Evolutionary conservation across 2,797 vertebrate genomes (phyloP).

Genomic region (Psittacula echo): DNA sequence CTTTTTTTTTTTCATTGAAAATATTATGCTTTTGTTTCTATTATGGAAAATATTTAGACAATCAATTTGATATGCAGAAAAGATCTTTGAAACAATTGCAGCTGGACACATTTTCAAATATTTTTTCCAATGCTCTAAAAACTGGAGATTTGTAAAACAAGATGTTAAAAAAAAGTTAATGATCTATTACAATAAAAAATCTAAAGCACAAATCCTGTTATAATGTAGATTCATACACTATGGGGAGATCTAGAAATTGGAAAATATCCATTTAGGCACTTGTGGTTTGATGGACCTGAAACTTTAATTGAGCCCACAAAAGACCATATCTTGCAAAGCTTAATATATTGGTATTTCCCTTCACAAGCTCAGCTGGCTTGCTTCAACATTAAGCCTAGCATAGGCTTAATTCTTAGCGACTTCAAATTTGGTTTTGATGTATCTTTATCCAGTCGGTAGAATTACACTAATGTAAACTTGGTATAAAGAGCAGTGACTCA

Average conservation of each 20-base stretch:
- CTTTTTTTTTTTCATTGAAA: background rate
- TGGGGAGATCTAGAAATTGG: background rate
- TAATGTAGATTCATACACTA: background rate
- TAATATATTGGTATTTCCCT: background rate
- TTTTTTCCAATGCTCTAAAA: background rate
- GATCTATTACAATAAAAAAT: background rate
- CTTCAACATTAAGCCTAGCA: background rate
- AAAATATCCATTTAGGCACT: constrained; percentile 7
- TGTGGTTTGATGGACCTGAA: background rate
- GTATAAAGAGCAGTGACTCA: background rate
- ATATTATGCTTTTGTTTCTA: background rate
- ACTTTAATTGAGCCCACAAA: background rate
- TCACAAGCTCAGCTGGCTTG: background rate
- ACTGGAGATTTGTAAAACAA: background rate
- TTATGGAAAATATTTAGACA: background rate
- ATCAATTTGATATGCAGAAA: background rate
- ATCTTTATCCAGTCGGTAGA: background rate
- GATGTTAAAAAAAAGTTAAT: constrained; percentile 31
- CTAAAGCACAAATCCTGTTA: background rate
- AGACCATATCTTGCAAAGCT: background rate
- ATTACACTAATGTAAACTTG: background rate
- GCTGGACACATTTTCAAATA: background rate
- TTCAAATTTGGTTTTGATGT: background rate
- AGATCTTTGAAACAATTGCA: background rate
- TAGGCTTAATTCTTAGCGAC: background rate